These are phyloP conservation scores for Diglossa brunneiventris DNA, from an alignment of 2,113 vertebrate species.

Conservation along the genomic window DNA sequence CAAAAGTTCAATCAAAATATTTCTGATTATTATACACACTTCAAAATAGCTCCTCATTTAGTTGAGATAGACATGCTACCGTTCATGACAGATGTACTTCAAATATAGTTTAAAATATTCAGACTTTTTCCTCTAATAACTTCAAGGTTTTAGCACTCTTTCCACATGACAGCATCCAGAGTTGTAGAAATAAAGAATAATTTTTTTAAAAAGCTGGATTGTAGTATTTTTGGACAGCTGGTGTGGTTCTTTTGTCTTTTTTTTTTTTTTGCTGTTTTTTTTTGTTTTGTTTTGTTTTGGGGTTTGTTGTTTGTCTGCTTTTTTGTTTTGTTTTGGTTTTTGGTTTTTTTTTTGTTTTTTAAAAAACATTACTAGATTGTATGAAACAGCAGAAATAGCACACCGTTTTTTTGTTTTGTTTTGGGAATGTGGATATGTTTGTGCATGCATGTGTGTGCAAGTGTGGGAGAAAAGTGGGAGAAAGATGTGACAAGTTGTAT, in stretches of 20 bases:
- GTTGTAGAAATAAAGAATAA: neutral
- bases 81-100: neutral
- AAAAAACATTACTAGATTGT: neutral
- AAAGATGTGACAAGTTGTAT: neutral
- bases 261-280: too few relatives aligned
- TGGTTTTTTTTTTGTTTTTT: neutral
- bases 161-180: neutral
- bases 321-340: too few relatives aligned
- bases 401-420: neutral
- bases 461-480: neutral
- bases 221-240: neutral
- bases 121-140: neutral
- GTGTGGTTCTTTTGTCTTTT: neutral
- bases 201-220: neutral
- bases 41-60: neutral
- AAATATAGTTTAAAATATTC: neutral
- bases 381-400: neutral
- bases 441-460: neutral
- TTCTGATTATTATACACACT: neutral
- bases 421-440: neutral
- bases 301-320: neutral
- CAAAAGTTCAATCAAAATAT: neutral
- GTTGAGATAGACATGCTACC: neutral
- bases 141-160: neutral
- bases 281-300: fast-evolving